phyloP scores from a whole-genome alignment of 2,113 vertebrate species.

The Benitochromis conjunctus region DNA sequence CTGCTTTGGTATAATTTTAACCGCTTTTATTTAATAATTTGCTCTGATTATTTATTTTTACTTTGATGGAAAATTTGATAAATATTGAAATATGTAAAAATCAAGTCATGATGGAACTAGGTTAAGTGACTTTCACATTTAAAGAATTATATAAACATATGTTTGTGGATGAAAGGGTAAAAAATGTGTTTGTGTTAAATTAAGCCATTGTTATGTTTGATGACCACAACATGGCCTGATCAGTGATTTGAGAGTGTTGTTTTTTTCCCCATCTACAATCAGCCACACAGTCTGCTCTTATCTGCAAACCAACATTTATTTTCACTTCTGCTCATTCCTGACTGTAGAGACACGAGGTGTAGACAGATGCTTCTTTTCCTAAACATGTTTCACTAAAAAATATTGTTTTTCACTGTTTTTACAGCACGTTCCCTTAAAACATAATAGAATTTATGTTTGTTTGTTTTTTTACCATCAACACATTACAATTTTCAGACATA shows the following conservation, averaged over 20 bases:
- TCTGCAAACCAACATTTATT: not conserved
- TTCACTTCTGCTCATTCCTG: rapidly evolving
- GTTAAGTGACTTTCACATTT: not conserved
- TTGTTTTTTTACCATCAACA: not conserved
- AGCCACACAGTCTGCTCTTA: not conserved
- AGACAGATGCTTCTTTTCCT: not conserved
- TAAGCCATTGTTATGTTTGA: not conserved
- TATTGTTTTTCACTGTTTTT: not conserved
- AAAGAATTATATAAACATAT: not conserved
- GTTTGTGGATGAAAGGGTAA: not conserved
- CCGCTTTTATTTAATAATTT: not conserved
- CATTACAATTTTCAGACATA: not conserved
- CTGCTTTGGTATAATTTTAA: not conserved
- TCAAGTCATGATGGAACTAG: not conserved
- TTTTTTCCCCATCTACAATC: not conserved
- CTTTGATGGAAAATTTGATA: not conserved
- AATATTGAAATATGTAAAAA: not conserved
- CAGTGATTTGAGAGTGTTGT: not conserved
- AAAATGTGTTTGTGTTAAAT: not conserved
- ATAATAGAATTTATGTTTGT: not conserved
- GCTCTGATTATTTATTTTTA: not conserved
- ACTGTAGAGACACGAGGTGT: rapidly evolving
- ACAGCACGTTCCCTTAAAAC: too few species aligned
- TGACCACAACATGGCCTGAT: not conserved
- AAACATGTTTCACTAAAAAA: not conserved